Base-by-base conservation (phyloP, 1,140 invertebrate species). In the fruit fly (Drosophila melanogaster) region DNA sequence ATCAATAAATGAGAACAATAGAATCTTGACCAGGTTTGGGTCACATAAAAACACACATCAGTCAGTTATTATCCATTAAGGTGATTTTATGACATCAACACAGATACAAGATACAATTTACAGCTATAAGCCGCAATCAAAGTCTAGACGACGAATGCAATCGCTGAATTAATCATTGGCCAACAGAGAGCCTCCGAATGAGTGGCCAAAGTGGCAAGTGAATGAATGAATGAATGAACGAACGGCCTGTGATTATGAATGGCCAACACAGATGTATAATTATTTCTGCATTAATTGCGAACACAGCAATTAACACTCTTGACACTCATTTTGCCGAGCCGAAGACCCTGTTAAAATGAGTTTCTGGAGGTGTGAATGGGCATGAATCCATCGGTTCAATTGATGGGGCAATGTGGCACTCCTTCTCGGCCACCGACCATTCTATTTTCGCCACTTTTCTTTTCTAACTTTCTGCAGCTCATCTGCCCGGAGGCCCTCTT, bases 281-380 rank as follows among this genome's bases (percentile, higher is more conserved):
- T 70, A 70, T 70, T 56, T 78, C 66, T 26, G 67, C 59, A 81
- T 78, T 70, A 70, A 70, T 70, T 70, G 66, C 66, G 46, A 49
- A 40, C 64, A 53, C 19, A 65, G 59, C 60, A 50, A 66, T 65
- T 67, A 67, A 67, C 60, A 53, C 64, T 62, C 64, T 67, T 67
- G 64, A 67, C 64, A 67, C 64, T 67, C 64, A 30, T 30, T 67
- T 67, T 14, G 59, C 37, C 11, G 26, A 44, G 22, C 19, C 30
- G 24, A 35, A 46, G 35, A 69, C 47, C 66, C 56, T 57, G 66
- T 70, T 70, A 15, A 46, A 67, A 44, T 26, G 61, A 44, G 47
- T 69, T 7, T 30, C 11, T 30, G 22, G 26, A 70, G 66, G 66
- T 47, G 65, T 35, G 64, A 66, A 66, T 41, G 38, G 17, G 22